These are phyloP conservation scores for Myotis planiceps DNA, from an alignment of 2,797 vertebrate species.

Conservation along the genomic window DNA sequence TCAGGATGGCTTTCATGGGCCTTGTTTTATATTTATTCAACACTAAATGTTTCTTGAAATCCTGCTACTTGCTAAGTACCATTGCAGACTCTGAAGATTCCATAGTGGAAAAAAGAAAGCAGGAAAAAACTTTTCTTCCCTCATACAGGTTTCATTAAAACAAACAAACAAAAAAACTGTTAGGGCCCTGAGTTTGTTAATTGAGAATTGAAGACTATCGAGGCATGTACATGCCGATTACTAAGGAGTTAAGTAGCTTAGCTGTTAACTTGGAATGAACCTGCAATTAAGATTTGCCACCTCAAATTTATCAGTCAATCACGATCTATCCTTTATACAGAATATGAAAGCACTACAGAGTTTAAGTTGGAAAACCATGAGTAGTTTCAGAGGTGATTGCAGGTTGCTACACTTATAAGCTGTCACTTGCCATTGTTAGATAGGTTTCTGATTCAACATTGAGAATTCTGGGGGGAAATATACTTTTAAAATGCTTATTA, in stretches of 20 bases:
- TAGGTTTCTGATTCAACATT: constrained; percentile 72
- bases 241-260: constrained; percentile 62
- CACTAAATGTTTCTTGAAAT: not conserved
- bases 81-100: not conserved
- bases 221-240: constrained; percentile 56
- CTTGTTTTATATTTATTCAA: not conserved
- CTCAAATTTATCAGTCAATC: constrained; percentile 78
- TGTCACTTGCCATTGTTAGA: constrained; percentile 71
- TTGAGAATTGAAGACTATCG: constrained; percentile 57
- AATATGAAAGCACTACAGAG: constrained; percentile 46
- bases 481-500: constrained; percentile 59
- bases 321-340: constrained; percentile 32
- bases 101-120: not conserved
- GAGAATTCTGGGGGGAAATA: constrained; percentile 60
- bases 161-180: not conserved
- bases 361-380: constrained; percentile 71
- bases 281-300: constrained; percentile 74
- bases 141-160: not conserved
- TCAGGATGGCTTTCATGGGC: not conserved
- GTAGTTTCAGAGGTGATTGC: constrained; percentile 68
- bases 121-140: not conserved
- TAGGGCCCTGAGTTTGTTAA: not conserved
- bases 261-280: constrained; percentile 70
- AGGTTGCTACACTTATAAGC: constrained; percentile 61
- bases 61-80: not conserved